These are phyloP conservation scores for Psix sp. DNA, from an alignment of 1,140 invertebrate genomes.

Conservation along the genomic window DNA sequence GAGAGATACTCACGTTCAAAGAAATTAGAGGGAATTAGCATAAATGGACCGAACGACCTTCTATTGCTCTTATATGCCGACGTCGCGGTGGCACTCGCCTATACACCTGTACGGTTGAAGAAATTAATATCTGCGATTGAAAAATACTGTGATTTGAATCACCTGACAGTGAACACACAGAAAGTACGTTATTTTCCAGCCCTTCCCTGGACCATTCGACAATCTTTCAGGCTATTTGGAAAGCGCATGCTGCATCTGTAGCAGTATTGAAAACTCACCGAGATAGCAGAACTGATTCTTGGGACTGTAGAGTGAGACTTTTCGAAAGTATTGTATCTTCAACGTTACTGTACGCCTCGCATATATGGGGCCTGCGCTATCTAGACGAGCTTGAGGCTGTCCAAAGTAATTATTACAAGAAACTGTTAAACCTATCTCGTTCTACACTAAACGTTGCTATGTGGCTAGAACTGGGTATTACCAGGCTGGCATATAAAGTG, in stretches of 20 bases:
- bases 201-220: no score
- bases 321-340: not conserved
- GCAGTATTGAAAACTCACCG: not conserved
- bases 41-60: not conserved
- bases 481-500: not conserved
- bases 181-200: no score
- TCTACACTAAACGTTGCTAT: not conserved
- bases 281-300: not conserved
- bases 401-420: not conserved
- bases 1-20: not conserved
- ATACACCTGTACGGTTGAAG: not conserved
- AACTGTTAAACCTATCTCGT: not conserved
- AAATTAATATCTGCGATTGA: not conserved
- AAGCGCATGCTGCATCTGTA: not conserved
- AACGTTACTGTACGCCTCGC: not conserved
- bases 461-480: not conserved
- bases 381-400: not conserved
- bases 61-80: constrained; percentile 9
- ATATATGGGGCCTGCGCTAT: not conserved
- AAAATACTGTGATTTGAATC: constrained; percentile 1
- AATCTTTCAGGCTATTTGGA: not conserved
- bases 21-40: constrained; percentile 1
- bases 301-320: not conserved
- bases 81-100: constrained; percentile 1
- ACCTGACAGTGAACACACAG: constrained; percentile 1